Conservation (phyloP, 1,140 invertebrate species). For the Camponotus pennsylvanicus region DNA sequence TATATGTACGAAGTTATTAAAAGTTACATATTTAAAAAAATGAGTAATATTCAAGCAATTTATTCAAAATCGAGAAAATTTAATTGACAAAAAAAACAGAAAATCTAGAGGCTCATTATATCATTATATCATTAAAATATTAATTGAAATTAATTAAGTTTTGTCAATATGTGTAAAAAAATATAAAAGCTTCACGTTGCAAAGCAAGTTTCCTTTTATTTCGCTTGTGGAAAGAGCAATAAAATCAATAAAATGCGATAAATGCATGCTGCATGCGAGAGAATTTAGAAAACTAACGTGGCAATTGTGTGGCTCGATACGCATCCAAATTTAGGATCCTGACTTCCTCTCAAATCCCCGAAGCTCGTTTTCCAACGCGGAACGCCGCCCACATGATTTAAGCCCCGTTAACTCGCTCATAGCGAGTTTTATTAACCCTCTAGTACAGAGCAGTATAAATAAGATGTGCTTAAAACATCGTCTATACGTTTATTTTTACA, state of each 20-base stretch:
- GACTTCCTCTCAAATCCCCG: conserved; percentile 31
- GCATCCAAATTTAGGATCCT: conserved; percentile 70
- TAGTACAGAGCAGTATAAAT: not conserved
- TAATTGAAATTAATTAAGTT: not conserved
- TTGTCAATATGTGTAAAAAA: not conserved
- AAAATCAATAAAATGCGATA: conserved; percentile 24
- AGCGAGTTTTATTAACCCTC: conserved; percentile 33
- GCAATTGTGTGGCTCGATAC: conserved; percentile 60
- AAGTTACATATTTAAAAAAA: not conserved
- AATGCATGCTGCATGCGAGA: not conserved
- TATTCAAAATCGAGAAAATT: not conserved
- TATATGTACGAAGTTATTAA: no score
- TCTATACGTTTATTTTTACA: not conserved
- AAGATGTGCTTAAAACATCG: not conserved
- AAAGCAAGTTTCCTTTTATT: not conserved
- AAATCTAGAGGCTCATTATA: not conserved
- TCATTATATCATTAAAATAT: not conserved
- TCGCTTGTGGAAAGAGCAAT: not conserved
- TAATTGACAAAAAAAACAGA: not conserved
- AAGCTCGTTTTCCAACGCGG: conserved; percentile 48
- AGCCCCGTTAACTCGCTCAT: conserved; percentile 57
- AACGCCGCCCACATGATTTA: conserved; percentile 68
- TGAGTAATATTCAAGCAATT: not conserved
- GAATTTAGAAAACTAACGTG: conserved; percentile 66
- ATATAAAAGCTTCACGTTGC: not conserved